Evolutionary conservation across 2,113 vertebrate genomes (phyloP).

Genomic region (Myrmecophaga tridactyla): DNA sequence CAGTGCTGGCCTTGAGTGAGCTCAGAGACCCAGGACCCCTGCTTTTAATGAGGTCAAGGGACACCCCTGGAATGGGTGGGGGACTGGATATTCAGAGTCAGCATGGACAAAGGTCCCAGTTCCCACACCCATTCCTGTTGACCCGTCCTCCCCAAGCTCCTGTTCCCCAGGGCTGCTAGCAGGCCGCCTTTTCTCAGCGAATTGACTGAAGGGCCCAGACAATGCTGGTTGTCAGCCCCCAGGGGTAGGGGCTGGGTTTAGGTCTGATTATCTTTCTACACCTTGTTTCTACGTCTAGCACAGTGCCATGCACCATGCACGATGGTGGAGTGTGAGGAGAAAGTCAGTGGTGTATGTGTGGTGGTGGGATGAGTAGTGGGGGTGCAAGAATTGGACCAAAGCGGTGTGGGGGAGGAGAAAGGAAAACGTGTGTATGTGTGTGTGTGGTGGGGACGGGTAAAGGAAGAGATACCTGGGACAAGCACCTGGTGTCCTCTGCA

Average conservation of each 20-base stretch:
- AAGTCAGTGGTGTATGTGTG: slow-evolving; percentile 34
- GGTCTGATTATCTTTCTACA: not conserved
- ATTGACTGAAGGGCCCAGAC: not conserved
- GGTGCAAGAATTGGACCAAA: not conserved
- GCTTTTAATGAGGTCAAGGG: slow-evolving; percentile 54
- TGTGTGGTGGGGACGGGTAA: not conserved
- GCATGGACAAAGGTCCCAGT: slow-evolving; percentile 61
- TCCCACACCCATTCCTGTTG: slow-evolving; percentile 26
- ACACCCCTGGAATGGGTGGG: not conserved
- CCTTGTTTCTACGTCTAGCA: not conserved
- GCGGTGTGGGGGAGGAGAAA: slow-evolving; percentile 1
- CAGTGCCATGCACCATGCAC: not conserved
- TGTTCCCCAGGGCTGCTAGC: not conserved
- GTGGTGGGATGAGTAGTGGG: not conserved
- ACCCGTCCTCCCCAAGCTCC: not conserved
- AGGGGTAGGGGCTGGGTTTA: not conserved
- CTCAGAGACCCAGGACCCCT: slow-evolving; percentile 48
- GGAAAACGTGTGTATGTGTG: not conserved
- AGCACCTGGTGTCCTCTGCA: slow-evolving; percentile 14
- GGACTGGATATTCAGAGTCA: not conserved
- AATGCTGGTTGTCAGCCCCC: not conserved
- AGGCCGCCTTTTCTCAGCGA: not conserved
- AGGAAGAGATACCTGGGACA: slow-evolving; percentile 18
- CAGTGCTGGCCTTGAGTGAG: slow-evolving; percentile 2
- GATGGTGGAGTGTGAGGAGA: not conserved